A percentile compares a stretch with the other conserved stretches of the same genome.
Evolutionary conservation across 2,113 vertebrate genomes (phyloP).

Genomic region (Pagrus major): DNA sequence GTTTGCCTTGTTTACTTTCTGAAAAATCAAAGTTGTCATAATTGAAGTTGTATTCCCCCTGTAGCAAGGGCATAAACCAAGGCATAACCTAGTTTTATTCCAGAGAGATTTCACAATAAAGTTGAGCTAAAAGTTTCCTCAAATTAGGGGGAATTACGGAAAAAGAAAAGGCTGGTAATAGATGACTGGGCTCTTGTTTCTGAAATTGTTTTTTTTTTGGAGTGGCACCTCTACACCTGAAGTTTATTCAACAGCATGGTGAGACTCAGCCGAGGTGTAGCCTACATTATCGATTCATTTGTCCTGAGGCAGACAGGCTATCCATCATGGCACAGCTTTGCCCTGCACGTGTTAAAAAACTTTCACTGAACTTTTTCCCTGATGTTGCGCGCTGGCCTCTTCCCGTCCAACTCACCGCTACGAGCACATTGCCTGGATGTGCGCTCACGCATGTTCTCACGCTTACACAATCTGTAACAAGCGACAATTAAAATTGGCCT

Average conservation of each 20-base stretch:
- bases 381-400: constrained; percentile 40
- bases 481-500: constrained; percentile 2
- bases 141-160: constrained; percentile 13
- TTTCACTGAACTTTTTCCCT: constrained; percentile 67
- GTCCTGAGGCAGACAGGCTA: constrained; percentile 51
- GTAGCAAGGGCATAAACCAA: constrained; percentile 34
- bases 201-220: constrained; percentile 6
- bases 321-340: constrained; percentile 66
- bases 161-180: neutral
- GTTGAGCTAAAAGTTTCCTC: constrained; percentile 10
- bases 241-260: constrained; percentile 50
- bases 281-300: constrained; percentile 68
- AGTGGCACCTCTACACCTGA: constrained; percentile 35
- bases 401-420: constrained; percentile 1
- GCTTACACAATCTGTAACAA: neutral
- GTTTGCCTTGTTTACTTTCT: constrained; percentile 48
- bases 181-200: constrained; percentile 6
- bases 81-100: constrained; percentile 35
- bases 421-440: neutral
- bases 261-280: constrained; percentile 44
- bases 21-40: constrained; percentile 27
- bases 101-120: constrained; percentile 29
- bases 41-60: constrained; percentile 22
- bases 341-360: constrained; percentile 71
- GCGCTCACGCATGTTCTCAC: neutral